Conservation (phyloP, 1,140 invertebrate species). For the Araneus ventricosus region DNA sequence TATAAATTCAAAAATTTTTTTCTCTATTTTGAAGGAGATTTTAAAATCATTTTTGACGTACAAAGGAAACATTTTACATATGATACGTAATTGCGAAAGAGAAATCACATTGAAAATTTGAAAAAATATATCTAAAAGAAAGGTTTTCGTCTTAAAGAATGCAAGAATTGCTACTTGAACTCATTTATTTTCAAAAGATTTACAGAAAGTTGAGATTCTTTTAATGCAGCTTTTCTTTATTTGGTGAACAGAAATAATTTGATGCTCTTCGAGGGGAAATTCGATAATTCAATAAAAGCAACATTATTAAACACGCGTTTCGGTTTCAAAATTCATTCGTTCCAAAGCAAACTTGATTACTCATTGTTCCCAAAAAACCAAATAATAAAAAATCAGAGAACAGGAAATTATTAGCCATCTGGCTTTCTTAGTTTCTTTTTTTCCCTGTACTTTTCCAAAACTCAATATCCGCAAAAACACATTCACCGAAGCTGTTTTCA, state of each 20-base stretch:
- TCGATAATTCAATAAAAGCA: background rate
- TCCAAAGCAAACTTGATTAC: background rate
- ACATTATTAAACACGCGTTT: background rate
- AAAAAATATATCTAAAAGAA: too few species aligned
- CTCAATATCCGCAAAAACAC: conserved; percentile 27
- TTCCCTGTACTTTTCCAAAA: background rate
- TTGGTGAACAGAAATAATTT: background rate
- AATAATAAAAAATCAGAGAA: background rate
- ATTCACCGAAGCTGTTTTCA: background rate
- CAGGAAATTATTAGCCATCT: conserved; percentile 3
- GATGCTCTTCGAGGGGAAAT: background rate
- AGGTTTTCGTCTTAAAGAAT: too few species aligned
- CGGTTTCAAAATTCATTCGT: background rate
- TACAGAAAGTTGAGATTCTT: too few species aligned
- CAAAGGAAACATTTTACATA: too few species aligned
- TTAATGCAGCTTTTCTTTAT: background rate
- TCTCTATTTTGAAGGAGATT: too few species aligned
- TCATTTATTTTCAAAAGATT: too few species aligned
- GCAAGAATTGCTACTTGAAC: too few species aligned
- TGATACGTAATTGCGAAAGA: too few species aligned
- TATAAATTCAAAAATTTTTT: too few species aligned
- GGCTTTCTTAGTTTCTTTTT: background rate
- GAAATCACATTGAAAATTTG: too few species aligned
- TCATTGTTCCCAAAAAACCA: background rate
- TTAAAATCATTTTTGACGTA: too few species aligned